Base-by-base conservation (phyloP, 2,113 vertebrate species). In the Petroica traversi region DNA sequence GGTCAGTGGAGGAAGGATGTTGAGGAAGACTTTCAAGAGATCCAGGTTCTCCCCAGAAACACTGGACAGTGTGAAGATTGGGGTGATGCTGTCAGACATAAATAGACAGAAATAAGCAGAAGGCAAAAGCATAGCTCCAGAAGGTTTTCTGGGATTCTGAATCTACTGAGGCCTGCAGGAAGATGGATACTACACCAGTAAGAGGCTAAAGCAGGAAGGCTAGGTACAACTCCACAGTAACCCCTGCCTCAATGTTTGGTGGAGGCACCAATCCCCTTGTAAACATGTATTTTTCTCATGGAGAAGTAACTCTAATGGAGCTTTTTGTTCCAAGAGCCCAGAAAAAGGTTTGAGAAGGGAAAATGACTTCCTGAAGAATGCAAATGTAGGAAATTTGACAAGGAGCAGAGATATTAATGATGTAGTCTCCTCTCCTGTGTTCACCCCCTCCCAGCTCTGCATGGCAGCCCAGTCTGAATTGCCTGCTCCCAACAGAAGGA, bases 1-100 rank as follows among this genome's bases (percentile, higher is more conserved):
- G 96, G 99, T 99, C 62, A 99, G 98, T 12, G 99, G 99, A n/a
- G 99, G 99, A 52, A 99, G 98, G 93, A 99, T 99, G 85, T 99
- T 99, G 93, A 99, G 98, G 97, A 99, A 99, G 86, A 99, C 99
- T 97, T 99, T 99, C 77, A 99, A 98, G 74, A 99, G 95, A 88
- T 99, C 99, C 72, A 99, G 95, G 89, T 99, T 99, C 92, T 99
- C 99, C 73, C 99, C 99, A 67, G 99, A 98, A 93, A 99, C 99
- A 13, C 99, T 99, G 97, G 99, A 99, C 93, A 99, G 83, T 43
- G 99, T 99, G 97, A 99, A 99, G 97, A 99, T 99, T 4, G 99
- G 99, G 2, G 99, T 99, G 96, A 99, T 98, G 90, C 99, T 99
- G 97, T 74, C 51, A 89, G 93, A 93, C 64, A 97, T 24, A 97